Evolutionary conservation across 2,888 invertebrate genomes (phyloP).

Genomic region (Tiliacea citrago): DNA sequence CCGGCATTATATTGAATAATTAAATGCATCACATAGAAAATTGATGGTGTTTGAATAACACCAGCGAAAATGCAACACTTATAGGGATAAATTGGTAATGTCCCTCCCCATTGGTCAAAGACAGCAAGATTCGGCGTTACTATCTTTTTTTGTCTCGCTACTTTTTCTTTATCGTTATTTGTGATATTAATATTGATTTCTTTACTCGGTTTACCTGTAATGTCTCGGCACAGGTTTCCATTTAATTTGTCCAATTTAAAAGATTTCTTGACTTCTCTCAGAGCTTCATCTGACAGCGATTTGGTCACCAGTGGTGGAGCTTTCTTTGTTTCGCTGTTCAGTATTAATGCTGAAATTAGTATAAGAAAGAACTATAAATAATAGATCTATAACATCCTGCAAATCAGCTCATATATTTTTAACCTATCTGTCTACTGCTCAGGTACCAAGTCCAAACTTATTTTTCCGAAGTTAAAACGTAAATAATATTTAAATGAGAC

Average conservation of each 20-base stretch:
- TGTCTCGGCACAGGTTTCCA: constrained; percentile 73
- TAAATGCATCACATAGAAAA: neutral
- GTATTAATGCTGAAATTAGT: constrained; percentile 76
- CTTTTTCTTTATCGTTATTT: neutral
- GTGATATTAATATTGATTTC: neutral
- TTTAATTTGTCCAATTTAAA: constrained; percentile 81
- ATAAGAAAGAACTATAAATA: neutral
- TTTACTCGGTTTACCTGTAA: constrained; percentile 68
- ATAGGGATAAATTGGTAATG: neutral
- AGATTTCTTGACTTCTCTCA: constrained; percentile 78
- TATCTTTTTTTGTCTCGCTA: neutral
- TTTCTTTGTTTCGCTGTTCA: constrained; percentile 74
- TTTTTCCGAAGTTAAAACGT: neutral
- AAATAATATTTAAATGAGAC: neutral
- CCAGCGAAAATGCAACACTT: neutral
- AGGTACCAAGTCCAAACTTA: neutral
- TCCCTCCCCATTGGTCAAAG: neutral
- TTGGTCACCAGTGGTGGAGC: constrained; percentile 77
- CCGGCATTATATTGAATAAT: neutral
- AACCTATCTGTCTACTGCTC: neutral
- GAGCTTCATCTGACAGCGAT: constrained; percentile 82
- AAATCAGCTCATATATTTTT: neutral
- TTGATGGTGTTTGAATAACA: neutral
- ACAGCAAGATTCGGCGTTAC: neutral
- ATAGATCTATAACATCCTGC: neutral